Base-by-base conservation (phyloP, 2,888 invertebrate genomes). In the Leptinotarsa peninsularis region DNA sequence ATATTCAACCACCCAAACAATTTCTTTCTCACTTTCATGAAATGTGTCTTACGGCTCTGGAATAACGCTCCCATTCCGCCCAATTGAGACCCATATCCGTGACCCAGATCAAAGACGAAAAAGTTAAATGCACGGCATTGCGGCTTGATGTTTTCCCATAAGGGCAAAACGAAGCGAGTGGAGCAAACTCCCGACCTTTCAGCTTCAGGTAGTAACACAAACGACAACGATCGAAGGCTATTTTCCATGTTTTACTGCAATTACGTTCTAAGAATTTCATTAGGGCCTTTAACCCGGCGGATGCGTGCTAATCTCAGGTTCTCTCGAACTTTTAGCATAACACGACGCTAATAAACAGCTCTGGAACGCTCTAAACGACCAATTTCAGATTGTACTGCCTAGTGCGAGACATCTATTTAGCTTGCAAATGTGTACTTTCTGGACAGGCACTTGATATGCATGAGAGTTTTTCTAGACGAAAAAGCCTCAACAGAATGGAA, bases 201-300 rank as follows among this genome's bases (percentile, higher is more conserved):
- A n/a, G 63, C 15, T 63, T 63, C 63, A 33, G 63, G 43, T 17
- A n/a, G n/a, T 63, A 63, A 63, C 63, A 43, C 43, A 63, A 63
- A 63, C 63, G 63, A 63, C 63, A 43, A 63, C 43, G 63, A 63
- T 63, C 63, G 63, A 58, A 58, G 58, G 63, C 49, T 14, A 67
- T 49, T 67, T 21, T 21, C 67, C 49, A 33, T 23, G 49, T 67
- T 50, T 14, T 50, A 67, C 50, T 67, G 50, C 49, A 50, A 23
- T 68, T 52, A 52, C 33, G 68, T 69, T 56, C 56, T 18, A 33
- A 54, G 69, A 54, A 69, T 56, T 56, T 69, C 43, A 56, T 56
- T 27, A 43, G 33, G 56, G 27, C 33, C 56, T 69, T 33, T 21
- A 58, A 56, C 52, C n/a, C 21, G 21, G 17, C 49, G 69, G 15